Evolutionary conservation across 2,113 vertebrate genomes (phyloP), one percentile per base, ranked within the genome.

Genomic region (Callospermophilus lateralis): DNA sequence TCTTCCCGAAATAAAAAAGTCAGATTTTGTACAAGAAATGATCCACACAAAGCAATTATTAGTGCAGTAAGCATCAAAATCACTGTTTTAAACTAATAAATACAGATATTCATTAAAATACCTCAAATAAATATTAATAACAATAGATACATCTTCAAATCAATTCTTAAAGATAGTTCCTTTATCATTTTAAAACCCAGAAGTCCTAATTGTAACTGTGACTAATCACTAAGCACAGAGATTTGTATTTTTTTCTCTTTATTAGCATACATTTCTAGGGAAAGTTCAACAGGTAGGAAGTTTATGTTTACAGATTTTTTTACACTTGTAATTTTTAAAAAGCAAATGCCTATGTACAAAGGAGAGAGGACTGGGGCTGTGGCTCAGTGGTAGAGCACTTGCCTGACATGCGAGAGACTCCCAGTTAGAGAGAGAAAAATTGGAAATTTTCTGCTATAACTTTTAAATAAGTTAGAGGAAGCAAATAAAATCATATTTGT

Each of bases 1-100:
- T 32, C 51, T 88, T 86, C 86, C 63, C 95, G 30, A 92, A 97
- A 80, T 32, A 63, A 94, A 3, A 79, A 96, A 76, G 86, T 94
- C 16, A 95, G 63, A 74, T 84, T 88, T 92, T 78, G 51, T 88
- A 24, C 0, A 95, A 74, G 65, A 89, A 88, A 53, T 39, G 80
- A 84, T 5, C n/a, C 16, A 78, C 10, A 87, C 11, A 84, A 96
- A 92, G 32, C 48, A 93, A 74, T 65, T 89, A 24, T 73, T 48
- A 90, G 6, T 90, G 8, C 73, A 88, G 10, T 91, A 51, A 85
- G 72, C 55, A 85, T 73, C 93, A 83, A 96, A 72, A 88, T 45
- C 72, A 95, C n/a, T 78, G 1, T 34, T 81, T 34, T 34, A 26
- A 26, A 32, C 51, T 70, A 84, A 72, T 65, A 90, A 80, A 68